Evolutionary conservation across 2,797 vertebrate genomes (phyloP).

Genomic region (Spinus olivaceus): DNA sequence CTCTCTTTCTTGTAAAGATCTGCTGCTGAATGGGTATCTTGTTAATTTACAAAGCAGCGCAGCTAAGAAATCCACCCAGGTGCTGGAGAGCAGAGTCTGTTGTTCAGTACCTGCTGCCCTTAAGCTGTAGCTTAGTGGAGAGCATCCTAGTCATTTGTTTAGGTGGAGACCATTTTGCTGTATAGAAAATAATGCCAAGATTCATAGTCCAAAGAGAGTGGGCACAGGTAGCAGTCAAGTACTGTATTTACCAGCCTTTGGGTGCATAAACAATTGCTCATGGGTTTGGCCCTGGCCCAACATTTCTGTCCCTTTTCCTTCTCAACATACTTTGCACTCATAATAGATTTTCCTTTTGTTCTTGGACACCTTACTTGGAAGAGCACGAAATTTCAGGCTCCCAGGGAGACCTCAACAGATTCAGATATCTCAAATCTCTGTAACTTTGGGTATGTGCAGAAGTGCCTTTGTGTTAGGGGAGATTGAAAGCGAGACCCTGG

Average conservation of each 20-base stretch:
- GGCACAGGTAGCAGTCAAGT: background rate
- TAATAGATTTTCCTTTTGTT: background rate
- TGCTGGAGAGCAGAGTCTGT: background rate
- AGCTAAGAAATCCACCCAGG: background rate
- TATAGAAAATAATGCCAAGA: background rate
- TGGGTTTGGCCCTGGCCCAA: background rate
- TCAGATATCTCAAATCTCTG: background rate
- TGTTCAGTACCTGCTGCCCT: background rate
- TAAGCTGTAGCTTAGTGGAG: background rate
- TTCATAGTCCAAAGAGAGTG: background rate
- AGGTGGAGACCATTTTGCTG: background rate
- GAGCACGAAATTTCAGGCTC: background rate
- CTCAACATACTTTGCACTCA: background rate
- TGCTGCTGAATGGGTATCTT: background rate
- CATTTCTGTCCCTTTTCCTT: background rate
- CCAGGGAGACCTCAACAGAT: background rate
- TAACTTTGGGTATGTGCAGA: background rate
- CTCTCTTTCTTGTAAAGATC: background rate
- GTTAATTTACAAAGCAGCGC: background rate
- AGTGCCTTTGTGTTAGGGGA: background rate
- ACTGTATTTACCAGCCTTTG: background rate
- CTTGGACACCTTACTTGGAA: background rate
- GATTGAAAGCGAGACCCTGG: background rate
- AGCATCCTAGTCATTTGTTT: background rate
- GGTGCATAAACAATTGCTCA: background rate